phyloP scores from a whole-genome alignment of 2,888 invertebrate genomes.

The Seira sanloemensis region DNA sequence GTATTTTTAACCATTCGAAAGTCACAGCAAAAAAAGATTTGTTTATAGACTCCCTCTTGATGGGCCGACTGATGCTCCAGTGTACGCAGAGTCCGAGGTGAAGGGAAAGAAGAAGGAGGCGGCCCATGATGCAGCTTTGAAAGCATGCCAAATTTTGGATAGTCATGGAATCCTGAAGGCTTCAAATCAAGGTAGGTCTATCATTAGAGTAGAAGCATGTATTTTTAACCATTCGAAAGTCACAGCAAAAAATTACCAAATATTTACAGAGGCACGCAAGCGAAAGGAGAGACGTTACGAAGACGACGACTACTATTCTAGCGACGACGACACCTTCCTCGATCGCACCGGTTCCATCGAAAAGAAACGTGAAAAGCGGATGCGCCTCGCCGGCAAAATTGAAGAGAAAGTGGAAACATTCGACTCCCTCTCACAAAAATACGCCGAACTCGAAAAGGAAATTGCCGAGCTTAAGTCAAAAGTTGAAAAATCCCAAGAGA shows the following conservation, averaged over 20 bases:
- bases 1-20: too few relatives aligned
- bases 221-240: not conserved
- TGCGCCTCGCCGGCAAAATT: conserved; percentile 79
- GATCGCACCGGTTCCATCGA: conserved; percentile 96
- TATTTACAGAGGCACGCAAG: conserved; percentile 76
- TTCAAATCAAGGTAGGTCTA: conserved; percentile 85
- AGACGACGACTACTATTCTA: conserved; percentile 94
- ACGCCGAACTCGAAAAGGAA: conserved; percentile 77
- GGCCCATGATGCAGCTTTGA: conserved; percentile 93
- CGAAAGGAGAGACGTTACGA: conserved; percentile 86
- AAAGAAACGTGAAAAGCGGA: conserved; percentile 87
- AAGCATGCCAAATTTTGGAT: conserved; percentile 95
- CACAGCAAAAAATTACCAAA: not conserved
- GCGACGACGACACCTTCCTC: conserved; percentile 96
- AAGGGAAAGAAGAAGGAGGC: conserved; percentile 96
- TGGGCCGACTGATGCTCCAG: conserved; percentile 81
- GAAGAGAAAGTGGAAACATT: conserved; percentile 79
- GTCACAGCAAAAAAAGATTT: too few relatives aligned
- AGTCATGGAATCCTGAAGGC: conserved; percentile 89
- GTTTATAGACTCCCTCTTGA: conserved; percentile 86
- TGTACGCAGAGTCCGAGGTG: conserved; percentile 90
- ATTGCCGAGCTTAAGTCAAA: conserved; percentile 80
- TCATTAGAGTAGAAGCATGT: not conserved
- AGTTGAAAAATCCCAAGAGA: conserved; percentile 76
- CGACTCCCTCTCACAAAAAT: conserved; percentile 80